Evolutionary conservation across 2,797 vertebrate genomes (phyloP).

Genomic region (Sebastes hubbsi): DNA sequence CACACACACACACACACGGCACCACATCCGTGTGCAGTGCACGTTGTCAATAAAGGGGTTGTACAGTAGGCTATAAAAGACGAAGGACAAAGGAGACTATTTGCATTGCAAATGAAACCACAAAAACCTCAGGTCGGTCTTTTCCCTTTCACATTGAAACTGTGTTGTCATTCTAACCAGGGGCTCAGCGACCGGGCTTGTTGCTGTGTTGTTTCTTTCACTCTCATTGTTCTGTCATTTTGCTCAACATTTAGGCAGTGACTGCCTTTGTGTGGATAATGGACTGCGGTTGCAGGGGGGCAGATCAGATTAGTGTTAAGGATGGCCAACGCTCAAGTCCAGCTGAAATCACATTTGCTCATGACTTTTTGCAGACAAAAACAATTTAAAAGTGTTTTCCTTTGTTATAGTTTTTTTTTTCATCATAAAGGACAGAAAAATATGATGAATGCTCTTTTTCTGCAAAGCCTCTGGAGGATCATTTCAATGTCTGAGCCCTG

Average conservation of each 20-base stretch:
- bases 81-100: conserved; percentile 56
- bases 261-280: neutral
- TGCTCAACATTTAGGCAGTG: conserved; percentile 10
- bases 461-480: neutral
- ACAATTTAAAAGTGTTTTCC: neutral
- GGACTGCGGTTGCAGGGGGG: neutral
- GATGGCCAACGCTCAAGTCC: neutral
- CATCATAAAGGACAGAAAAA: neutral
- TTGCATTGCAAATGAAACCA: conserved; percentile 64
- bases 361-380: neutral
- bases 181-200: neutral
- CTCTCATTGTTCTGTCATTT: conserved; percentile 9
- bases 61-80: conserved; percentile 33
- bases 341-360: neutral
- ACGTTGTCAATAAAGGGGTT: conserved; percentile 46
- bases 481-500: neutral
- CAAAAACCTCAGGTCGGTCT: conserved; percentile 14
- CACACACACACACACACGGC: neutral
- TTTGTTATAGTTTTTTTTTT: neutral
- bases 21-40: neutral
- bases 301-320: neutral
- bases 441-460: neutral
- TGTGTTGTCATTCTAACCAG: conserved; percentile 8
- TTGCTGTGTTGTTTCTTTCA: conserved; percentile 8
- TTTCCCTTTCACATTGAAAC: conserved; percentile 41